Evolutionary conservation across 2,113 vertebrate species (phyloP), one percentile per base, ranked within the genome.

Genomic region (Calonectris borealis): DNA sequence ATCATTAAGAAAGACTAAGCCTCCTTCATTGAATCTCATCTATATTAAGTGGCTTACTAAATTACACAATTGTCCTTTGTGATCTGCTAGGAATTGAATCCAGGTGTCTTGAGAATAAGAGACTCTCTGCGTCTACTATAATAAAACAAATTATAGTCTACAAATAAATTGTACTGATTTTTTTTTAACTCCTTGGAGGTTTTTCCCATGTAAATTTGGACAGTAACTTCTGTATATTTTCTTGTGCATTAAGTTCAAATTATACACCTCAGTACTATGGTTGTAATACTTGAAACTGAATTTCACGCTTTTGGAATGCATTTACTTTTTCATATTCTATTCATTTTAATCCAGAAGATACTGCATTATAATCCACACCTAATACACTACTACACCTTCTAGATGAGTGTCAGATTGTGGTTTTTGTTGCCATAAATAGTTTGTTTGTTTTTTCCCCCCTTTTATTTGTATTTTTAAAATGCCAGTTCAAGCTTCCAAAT

Each of bases 11-110:
- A 71, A 92, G 32, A 76, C 54, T 66, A 82, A 52, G 25, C 49
- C 25, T 82, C n/a, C 66, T 85, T 62, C 80, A 58, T 12, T 80
- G 75, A 93, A 93, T 83, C 78, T 93, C 82, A 72, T 87, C 62
- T 93, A 10, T 62, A 66, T 52, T 71, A 90, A 92, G 57, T 66
- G 62, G 92, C 58, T 86, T 82, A 72, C 44, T 66, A 73, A 94
- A 95, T 70, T 55, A 84, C 58, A 91, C 76, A 77, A 38, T 38
- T 79, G 80, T 91, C 46, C 70, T 92, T 83, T 94, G 90, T 91
- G 68, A 75, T 91, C 70, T 51, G 46, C 76, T 68, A 83, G 69
- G 77, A 96, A 94, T 31, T 85, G 24, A 94, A 95, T 75, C 60
- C 86, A 96, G 42, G 75, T 94, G 81, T 57, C 81, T 62, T 27